A percentile compares a stretch with the other conserved stretches of the same genome.
These are phyloP conservation scores for Adelphocoris suturalis DNA, from an alignment of 2,888 invertebrate species.

Conservation along the genomic window DNA sequence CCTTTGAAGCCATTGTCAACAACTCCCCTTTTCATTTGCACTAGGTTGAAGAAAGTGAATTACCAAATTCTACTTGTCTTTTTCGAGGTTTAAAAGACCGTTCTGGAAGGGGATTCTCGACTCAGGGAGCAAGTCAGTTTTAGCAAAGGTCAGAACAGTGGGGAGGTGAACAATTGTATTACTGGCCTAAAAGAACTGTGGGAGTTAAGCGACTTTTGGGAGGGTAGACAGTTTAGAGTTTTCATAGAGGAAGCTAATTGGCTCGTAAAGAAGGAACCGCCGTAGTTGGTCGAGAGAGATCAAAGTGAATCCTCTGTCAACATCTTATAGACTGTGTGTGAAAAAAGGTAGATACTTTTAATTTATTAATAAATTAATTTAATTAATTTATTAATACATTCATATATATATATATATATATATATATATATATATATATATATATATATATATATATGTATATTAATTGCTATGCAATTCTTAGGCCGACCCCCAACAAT, in stretches of 20 bases:
- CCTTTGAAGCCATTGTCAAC: slow-evolving; percentile 22
- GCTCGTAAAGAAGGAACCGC: not conserved
- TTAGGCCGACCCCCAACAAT: too few relatives aligned
- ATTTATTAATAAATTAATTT: too few relatives aligned
- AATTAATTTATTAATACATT: too few relatives aligned
- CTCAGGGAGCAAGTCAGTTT: not conserved
- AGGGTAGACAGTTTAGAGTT: not conserved
- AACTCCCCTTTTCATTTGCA: slow-evolving; percentile 23
- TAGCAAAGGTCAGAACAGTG: not conserved
- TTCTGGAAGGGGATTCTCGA: not conserved
- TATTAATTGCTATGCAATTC: too few relatives aligned
- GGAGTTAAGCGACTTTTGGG: not conserved
- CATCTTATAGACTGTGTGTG: not conserved
- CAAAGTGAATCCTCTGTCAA: not conserved
- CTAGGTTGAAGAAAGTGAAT: slow-evolving; percentile 9
- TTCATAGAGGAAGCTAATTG: not conserved
- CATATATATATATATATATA: too few relatives aligned
- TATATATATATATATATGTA: too few relatives aligned
- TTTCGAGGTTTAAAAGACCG: not conserved
- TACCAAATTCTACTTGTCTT: slow-evolving; percentile 14
- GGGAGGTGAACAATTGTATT: not conserved
- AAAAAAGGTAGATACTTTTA: too few relatives aligned
- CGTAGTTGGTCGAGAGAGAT: not conserved
- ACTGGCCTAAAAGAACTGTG: not conserved
- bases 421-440: too few relatives aligned